phyloP scores from a whole-genome alignment of 2,797 vertebrate genomes.

The Pseudomugil gertrudae region DNA sequence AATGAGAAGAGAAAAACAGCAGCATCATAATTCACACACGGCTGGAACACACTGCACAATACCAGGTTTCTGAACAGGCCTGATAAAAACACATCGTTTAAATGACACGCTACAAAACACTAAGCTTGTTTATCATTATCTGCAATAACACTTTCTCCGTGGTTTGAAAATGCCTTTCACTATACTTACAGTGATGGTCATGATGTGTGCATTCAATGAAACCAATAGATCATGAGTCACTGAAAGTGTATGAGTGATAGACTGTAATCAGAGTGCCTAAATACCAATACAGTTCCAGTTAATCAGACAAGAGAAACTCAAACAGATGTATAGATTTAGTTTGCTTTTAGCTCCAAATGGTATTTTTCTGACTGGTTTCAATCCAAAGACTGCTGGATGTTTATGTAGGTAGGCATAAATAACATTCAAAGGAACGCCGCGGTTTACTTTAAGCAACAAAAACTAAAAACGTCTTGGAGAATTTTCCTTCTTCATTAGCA shows the following conservation, averaged over 20 bases:
- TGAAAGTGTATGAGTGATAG: constrained; percentile 24
- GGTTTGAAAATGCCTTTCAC: constrained; percentile 32
- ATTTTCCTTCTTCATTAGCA: constrained; percentile 40
- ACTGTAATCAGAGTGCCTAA: constrained; percentile 39
- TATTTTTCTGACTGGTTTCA: constrained; percentile 7
- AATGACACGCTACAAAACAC: constrained; percentile 66
- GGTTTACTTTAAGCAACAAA: constrained; percentile 27
- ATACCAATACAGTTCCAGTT: constrained; percentile 23
- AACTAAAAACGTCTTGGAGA: constrained; percentile 20
- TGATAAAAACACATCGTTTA: constrained; percentile 62
- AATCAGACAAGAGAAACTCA: constrained; percentile 30
- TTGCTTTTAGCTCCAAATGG: background rate
- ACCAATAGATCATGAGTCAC: constrained; percentile 27
- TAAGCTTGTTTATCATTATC: constrained; percentile 63
- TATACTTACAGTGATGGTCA: constrained; percentile 64
- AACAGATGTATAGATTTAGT: constrained; percentile 3
- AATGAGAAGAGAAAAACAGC: constrained; percentile 42
- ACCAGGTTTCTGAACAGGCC: constrained; percentile 68
- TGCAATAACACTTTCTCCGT: constrained; percentile 37
- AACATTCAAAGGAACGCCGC: constrained; percentile 21
- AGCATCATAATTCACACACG: constrained; percentile 52
- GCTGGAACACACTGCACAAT: constrained; percentile 61
- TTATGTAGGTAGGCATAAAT: constrained; percentile 19
- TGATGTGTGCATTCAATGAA: constrained; percentile 38
- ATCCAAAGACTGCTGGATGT: constrained; percentile 11